phyloP scores from a whole-genome alignment of 2,113 vertebrate genomes.

The Macquaria australasica region DNA sequence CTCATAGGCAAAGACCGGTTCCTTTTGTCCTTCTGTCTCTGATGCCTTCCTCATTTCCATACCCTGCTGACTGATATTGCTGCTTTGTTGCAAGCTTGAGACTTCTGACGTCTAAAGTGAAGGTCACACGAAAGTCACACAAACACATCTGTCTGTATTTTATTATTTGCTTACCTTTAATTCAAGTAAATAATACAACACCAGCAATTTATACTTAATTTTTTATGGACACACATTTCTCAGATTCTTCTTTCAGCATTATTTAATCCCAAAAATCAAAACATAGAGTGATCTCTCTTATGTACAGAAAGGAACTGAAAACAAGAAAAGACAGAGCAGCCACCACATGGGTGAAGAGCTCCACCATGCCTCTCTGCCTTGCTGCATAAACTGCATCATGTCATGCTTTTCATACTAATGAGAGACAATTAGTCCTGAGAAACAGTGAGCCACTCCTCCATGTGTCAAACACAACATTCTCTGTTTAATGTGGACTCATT shows the following conservation, averaged over 20 bases:
- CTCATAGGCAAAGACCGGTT: neutral
- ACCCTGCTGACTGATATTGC: neutral
- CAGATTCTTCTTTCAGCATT: neutral
- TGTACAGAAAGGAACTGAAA: neutral
- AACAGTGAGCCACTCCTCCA: conserved; percentile 60
- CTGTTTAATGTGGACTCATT: conserved; percentile 70
- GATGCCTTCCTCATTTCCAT: conserved; percentile 9
- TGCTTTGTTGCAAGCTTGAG: neutral
- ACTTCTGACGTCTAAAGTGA: neutral
- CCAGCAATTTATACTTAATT: neutral
- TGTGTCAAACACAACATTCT: conserved; percentile 66
- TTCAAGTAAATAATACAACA: neutral
- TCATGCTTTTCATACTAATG: conserved; percentile 76
- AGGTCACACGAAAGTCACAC: neutral
- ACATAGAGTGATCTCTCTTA: neutral
- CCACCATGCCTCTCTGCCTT: conserved; percentile 34
- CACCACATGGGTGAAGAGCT: conserved; percentile 46
- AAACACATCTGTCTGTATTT: neutral
- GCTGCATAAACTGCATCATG: conserved; percentile 59
- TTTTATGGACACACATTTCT: too few relatives aligned
- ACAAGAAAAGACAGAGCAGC: neutral
- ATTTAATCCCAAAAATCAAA: conserved; percentile 6
- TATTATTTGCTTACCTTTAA: neutral
- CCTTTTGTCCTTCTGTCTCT: conserved; percentile 24
- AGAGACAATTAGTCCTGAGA: conserved; percentile 74